A percentile compares a stretch with the other conserved stretches of the same genome.
Conservation (phyloP, 2,888 invertebrate genomes). For the Scaptodrosophila latifasciaeformis region DNA sequence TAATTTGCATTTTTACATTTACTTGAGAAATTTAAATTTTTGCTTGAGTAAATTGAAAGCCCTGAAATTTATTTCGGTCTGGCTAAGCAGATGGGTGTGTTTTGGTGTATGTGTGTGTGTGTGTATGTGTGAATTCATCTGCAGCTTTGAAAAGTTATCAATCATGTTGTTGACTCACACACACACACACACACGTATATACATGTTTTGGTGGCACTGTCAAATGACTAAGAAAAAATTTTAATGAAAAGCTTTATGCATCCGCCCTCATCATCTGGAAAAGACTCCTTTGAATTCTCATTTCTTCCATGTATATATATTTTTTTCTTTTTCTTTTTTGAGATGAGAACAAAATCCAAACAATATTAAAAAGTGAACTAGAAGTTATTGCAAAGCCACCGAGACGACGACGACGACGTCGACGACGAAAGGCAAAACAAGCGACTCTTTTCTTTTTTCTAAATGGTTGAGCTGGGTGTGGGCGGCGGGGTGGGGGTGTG, state of each 20-base stretch:
- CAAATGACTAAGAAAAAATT: constrained; percentile 52
- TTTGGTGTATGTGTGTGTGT: neutral
- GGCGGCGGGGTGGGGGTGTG: no score
- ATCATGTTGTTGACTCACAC: constrained; percentile 21
- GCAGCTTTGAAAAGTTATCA: constrained; percentile 26
- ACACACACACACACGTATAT: constrained; percentile 5
- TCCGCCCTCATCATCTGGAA: neutral
- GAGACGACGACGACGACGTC: no score
- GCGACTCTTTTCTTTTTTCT: no score
- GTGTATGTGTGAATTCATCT: neutral
- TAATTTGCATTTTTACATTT: no score
- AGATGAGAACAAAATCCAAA: constrained; percentile 37
- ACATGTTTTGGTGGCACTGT: constrained; percentile 17
- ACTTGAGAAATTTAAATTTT: no score
- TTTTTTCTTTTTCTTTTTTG: no score
- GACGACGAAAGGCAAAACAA: no score
- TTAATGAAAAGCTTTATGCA: constrained; percentile 53
- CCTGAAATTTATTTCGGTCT: neutral
- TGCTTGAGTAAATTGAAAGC: no score
- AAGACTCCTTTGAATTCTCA: no score
- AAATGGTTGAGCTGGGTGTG: no score
- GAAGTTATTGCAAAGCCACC: constrained; percentile 66
- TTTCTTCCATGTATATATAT: neutral
- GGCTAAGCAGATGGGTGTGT: no score
- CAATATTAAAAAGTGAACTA: constrained; percentile 64